phyloP scores from a whole-genome alignment of 2,797 vertebrate species.

The Acestrorhynchus altus region DNA sequence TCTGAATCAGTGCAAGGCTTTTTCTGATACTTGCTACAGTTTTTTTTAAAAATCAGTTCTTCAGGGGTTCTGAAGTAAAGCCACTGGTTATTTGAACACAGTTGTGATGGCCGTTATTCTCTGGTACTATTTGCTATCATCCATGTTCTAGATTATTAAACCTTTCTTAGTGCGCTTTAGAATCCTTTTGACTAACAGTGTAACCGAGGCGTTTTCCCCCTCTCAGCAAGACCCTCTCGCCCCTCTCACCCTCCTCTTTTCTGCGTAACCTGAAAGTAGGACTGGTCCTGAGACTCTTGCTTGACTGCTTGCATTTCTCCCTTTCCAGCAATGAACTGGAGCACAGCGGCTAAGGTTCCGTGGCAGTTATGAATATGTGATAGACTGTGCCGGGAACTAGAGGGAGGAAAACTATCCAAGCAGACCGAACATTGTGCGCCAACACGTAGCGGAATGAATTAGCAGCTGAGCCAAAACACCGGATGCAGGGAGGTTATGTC shows the following conservation, averaged over 20 bases:
- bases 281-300: constrained; percentile 13
- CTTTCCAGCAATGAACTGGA: constrained; percentile 37
- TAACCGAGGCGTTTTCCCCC: constrained; percentile 10
- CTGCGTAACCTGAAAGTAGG: constrained; percentile 31
- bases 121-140: background rate
- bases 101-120: too few species aligned
- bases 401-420: constrained; percentile 74
- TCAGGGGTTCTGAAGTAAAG: too few species aligned
- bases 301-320: constrained; percentile 24
- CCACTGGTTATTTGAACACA: too few species aligned
- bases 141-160: background rate
- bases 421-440: constrained; percentile 82
- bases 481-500: constrained; percentile 53
- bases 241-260: background rate
- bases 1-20: constrained; percentile 22
- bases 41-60: too few species aligned
- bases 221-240: background rate
- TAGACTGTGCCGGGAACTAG: constrained; percentile 36
- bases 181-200: background rate
- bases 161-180: background rate
- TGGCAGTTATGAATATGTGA: constrained; percentile 54
- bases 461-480: constrained; percentile 69
- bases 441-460: constrained; percentile 81
- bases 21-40: background rate
- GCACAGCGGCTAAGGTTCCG: constrained; percentile 39